Base-by-base conservation (phyloP, 2,113 vertebrate species). In the Aphyosemion australe region DNA sequence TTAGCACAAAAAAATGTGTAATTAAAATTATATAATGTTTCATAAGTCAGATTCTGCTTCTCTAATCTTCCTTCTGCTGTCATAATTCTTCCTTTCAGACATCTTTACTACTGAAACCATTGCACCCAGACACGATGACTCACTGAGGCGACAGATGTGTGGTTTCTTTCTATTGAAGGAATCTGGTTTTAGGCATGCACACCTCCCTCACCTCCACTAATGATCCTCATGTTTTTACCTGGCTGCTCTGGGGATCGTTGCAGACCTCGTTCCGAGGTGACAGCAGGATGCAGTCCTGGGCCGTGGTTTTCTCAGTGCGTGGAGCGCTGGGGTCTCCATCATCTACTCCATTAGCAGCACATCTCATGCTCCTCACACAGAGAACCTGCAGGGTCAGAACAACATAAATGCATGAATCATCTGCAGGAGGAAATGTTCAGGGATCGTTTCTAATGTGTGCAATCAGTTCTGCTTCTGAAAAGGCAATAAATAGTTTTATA, bases 221-320 rank as follows among this genome's bases (percentile, higher is more conserved):
- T 26, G 26, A 26, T 4, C 26, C 26, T 5, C 26, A 5, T 26
- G 26, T 26, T 26, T 26, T 37, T 90, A 97, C 91, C 89, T 93
- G 93, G 78, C 94, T 94, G 70, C 91, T 96, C 84, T 95, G 94
- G 84, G 93, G 91, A n/a, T 93, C 92, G 10, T 94, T 82, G 84
- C 76, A 83, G 49, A 93, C 84, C 0, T 79, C 78, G 39, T 91
- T 90, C 5, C 83, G 90, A 0, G 85, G 74, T 2, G 92, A 89
- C 37, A 92, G 72, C 68, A 90, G 87, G 2, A 92, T 82, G 16
- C 92, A 90, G 19, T 96, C 94, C 14, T 94, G 94, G 0, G 90
- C 84, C 16, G 91, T 93, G 57, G 90, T 93, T 84, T 95, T 96
- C 72, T 96, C 94, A 0, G 85, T 94, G 15, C 91, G 91, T 0